phyloP scores from a whole-genome alignment of 2,888 invertebrate genomes.

The Cheilosia vernalis region DNA sequence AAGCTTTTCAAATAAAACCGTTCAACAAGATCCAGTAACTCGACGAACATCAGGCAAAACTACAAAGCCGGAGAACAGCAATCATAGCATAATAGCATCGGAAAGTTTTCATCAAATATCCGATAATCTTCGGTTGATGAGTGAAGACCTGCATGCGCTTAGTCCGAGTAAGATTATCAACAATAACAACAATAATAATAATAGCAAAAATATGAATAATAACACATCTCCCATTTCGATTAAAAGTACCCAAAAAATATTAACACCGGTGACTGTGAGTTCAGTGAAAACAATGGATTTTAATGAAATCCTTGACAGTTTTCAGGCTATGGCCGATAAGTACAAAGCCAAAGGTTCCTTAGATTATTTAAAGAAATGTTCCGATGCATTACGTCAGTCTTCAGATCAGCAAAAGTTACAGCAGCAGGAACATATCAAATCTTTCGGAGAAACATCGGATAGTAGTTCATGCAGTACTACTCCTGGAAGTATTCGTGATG shows the following conservation, averaged over 20 bases:
- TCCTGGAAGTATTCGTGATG: slow-evolving; percentile 88
- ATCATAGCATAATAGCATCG: slow-evolving; percentile 81
- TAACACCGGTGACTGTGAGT: slow-evolving; percentile 77
- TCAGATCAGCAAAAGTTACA: slow-evolving; percentile 81
- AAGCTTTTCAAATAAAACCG: slow-evolving; percentile 23
- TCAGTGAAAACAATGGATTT: slow-evolving; percentile 81
- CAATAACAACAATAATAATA: slow-evolving; percentile 63
- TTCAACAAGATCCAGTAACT: slow-evolving; percentile 11
- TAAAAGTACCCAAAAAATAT: slow-evolving; percentile 45
- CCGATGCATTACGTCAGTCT: slow-evolving; percentile 82
- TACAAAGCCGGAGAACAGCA: slow-evolving; percentile 78
- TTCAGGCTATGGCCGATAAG: slow-evolving; percentile 83
- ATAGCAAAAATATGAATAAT: slow-evolving; percentile 76
- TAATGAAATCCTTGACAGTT: slow-evolving; percentile 83
- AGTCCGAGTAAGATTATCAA: slow-evolving; percentile 80
- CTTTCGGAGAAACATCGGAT: slow-evolving; percentile 76
- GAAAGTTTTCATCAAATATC: slow-evolving; percentile 83
- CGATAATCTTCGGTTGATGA: slow-evolving; percentile 83
- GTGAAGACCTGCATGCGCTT: slow-evolving; percentile 82
- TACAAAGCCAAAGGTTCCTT: slow-evolving; percentile 83
- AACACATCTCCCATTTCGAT: slow-evolving; percentile 76
- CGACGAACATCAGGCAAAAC: slow-evolving; percentile 34
- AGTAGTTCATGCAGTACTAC: slow-evolving; percentile 84
- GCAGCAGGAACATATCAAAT: slow-evolving; percentile 75
- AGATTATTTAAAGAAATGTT: slow-evolving; percentile 83